Evolutionary conservation across 2,113 vertebrate species (phyloP).

Genomic region (Rhombomys opimus): DNA sequence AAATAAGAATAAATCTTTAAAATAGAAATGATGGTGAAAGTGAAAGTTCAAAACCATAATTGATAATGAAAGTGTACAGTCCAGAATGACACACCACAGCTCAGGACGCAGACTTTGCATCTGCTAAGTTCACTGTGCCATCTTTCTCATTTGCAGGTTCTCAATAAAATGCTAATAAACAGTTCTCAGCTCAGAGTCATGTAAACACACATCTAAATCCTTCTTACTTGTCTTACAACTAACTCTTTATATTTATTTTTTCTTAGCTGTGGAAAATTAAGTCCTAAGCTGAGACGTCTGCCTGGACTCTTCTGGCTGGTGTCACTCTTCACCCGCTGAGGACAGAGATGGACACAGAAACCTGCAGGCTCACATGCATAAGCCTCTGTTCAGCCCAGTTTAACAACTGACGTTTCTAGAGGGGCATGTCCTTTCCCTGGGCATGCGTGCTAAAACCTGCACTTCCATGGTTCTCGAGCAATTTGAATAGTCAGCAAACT

Average conservation of each 20-base stretch:
- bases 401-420: background rate
- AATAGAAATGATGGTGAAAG: background rate
- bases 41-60: background rate
- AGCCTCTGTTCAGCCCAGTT: background rate
- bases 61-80: background rate
- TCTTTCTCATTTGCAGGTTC: background rate
- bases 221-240: background rate
- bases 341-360: background rate
- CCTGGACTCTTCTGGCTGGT: background rate
- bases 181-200: background rate
- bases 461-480: conserved; percentile 33
- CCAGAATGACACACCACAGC: background rate
- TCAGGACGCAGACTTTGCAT: background rate
- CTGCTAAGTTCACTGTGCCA: background rate
- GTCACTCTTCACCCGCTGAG: background rate
- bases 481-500: background rate
- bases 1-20: background rate
- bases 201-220: background rate
- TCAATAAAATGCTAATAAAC: background rate
- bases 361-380: background rate
- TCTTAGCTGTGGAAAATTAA: conserved; percentile 90
- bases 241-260: conserved; percentile 55
- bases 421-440: background rate
- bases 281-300: conserved; percentile 73
- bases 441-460: background rate